phyloP scores from a whole-genome alignment of 1,140 invertebrate species.

The Bicyclus anynana region DNA sequence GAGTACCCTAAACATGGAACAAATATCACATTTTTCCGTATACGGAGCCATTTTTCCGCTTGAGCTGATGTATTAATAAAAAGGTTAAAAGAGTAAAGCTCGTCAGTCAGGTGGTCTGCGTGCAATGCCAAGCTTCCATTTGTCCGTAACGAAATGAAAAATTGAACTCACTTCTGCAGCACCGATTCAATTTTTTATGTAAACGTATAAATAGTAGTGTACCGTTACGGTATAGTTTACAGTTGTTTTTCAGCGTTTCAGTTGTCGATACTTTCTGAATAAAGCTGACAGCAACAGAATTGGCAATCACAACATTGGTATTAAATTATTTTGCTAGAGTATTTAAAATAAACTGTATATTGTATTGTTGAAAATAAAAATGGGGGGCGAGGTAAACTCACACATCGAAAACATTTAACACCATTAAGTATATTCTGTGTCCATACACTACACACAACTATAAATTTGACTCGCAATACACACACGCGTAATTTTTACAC shows the following conservation, averaged over 20 bases:
- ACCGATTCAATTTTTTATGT: constrained; percentile 7
- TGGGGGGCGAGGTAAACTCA: no score
- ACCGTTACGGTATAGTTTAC: not conserved
- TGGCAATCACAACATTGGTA: no score
- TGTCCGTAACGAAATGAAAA: constrained; percentile 43
- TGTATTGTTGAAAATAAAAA: no score
- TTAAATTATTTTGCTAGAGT: no score
- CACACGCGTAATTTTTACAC: no score
- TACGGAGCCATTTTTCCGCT: constrained; percentile 10
- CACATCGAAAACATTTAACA: no score
- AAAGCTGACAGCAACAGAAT: no score
- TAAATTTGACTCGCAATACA: no score
- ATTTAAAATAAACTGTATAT: no score
- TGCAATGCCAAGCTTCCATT: constrained; percentile 27
- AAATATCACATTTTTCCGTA: not conserved
- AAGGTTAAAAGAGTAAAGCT: constrained; percentile 31
- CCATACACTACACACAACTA: no score
- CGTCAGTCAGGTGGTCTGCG: constrained; percentile 37
- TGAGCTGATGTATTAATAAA: constrained; percentile 17
- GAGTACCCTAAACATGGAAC: not conserved
- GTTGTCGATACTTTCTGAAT: no score
- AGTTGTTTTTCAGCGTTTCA: not conserved
- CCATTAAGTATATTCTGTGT: no score
- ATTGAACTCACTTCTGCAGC: constrained; percentile 36
- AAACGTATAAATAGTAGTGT: not conserved